phyloP scores from a whole-genome alignment of 2,888 invertebrate species.

The Branchellion lobata region DNA sequence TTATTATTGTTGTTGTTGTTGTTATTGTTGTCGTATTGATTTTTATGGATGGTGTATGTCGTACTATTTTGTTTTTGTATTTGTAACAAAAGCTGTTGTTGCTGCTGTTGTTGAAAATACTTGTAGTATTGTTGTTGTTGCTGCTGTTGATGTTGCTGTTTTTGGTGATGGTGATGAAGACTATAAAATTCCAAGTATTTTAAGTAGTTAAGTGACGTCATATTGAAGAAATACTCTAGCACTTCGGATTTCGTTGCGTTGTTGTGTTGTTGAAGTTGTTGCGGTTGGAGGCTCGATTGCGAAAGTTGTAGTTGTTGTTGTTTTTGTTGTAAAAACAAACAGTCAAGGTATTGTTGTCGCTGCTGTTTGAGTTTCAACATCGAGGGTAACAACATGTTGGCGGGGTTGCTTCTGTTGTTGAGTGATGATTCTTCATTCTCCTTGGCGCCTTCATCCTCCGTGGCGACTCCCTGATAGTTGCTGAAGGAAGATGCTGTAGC shows the following conservation, averaged over 20 bases:
- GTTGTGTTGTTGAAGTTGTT: not conserved
- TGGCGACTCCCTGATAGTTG: too few relatives aligned
- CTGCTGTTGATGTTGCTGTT: not conserved
- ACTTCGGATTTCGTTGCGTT: not conserved
- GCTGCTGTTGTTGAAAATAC: not conserved
- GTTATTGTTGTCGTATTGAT: not conserved
- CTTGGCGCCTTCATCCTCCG: not conserved
- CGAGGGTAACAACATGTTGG: not conserved
- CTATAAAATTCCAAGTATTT: constrained; percentile 6
- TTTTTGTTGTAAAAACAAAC: too few relatives aligned
- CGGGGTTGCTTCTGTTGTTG: not conserved
- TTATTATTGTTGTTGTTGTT: not conserved
- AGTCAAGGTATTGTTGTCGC: not conserved
- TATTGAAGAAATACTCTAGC: not conserved
- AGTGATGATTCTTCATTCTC: not conserved
- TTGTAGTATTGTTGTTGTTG: not conserved
- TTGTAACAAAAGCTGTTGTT: constrained; percentile 2
- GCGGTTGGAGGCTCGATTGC: too few relatives aligned
- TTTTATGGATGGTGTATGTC: not conserved
- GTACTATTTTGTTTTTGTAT: not conserved
- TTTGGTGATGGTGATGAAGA: not conserved
- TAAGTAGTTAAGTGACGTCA: not conserved
- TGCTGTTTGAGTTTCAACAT: not conserved
- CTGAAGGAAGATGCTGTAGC: too few relatives aligned
- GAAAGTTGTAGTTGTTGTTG: too few relatives aligned